Evolutionary conservation across 2,113 vertebrate species (phyloP), one percentile per base, ranked within the genome.

Genomic region (Nyctibius bracteatus): DNA sequence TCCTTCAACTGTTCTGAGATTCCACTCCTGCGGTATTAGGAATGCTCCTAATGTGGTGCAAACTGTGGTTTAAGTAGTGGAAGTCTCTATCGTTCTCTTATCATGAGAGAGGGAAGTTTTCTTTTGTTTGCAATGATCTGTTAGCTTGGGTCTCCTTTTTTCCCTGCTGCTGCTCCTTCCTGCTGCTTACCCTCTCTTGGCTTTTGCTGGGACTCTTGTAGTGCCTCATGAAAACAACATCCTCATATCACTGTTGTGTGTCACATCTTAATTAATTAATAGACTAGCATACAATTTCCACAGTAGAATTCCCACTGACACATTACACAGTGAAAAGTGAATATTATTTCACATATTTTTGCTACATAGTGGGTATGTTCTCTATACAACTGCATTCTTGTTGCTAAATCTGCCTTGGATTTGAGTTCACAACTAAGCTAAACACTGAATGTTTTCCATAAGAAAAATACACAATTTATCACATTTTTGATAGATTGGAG

Each of bases 401-500:
- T 81, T 81, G 27, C 14, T 62, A 61, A 75, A 85, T 86, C 44
- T 89, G n/a, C 68, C 71, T 96, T 71, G 37, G 65, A 31, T 83
- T 81, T 86, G 33, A 86, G 49, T 81, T 79, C 73, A 71, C 54
- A 90, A 52, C 41, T 94, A 93, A 91, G 68, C 65, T 92, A 74
- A 85, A 58, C 81, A 52, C 31, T 86, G 79, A 92, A 55, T n/a
- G 31, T 80, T 96, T 92, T 87, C 28, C 24, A 31, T 95, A 94
- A 96, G 58, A 77, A 96, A 97, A 86, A 84, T n/a, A 51, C 43
- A 71, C 41, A 47, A 39, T 87, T 94, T 95, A 84, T 91, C 87
- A 89, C 22, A 1, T 72, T 85, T 94, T 94, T 96, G 58, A 94
- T 94, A 78, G 33, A 58, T 73, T 62, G 33, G 47, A 54, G 81